A percentile compares a stretch with the other conserved stretches of the same genome.
These are phyloP conservation scores for Sarcophaga variegata DNA, from an alignment of 2,888 invertebrate species.

Conservation along the genomic window DNA sequence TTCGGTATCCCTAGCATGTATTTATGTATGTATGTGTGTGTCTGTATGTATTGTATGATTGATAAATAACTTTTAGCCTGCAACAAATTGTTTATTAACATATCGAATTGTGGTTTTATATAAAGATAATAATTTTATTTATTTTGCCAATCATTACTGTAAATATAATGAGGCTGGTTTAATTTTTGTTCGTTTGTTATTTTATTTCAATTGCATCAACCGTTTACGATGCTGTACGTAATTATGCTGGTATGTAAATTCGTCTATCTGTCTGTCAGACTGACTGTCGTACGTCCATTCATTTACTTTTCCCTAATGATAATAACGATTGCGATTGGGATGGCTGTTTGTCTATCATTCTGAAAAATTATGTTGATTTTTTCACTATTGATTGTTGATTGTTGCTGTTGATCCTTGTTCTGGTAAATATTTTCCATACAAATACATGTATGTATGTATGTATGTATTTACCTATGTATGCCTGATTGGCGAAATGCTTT, in stretches of 20 bases:
- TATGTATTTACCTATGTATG: neutral
- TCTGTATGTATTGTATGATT: conserved; percentile 24
- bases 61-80: conserved; percentile 55
- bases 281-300: neutral
- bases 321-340: conserved; percentile 3
- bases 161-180: conserved; percentile 66
- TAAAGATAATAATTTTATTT: conserved; percentile 65
- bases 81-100: conserved; percentile 64
- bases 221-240: neutral
- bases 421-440: conserved; percentile 12
- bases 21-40: neutral
- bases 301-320: conserved; percentile 44
- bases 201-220: neutral
- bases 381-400: conserved; percentile 41
- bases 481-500: neutral
- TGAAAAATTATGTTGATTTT: conserved; percentile 43
- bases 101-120: conserved; percentile 65
- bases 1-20: neutral
- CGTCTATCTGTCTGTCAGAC: neutral
- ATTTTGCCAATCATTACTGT: conserved; percentile 63
- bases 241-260: neutral
- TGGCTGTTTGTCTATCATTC: conserved; percentile 35
- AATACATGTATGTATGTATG: neutral
- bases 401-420: conserved; percentile 7
- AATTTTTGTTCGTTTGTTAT: conserved; percentile 15